Evolutionary conservation across 2,888 invertebrate genomes (phyloP), one percentile per base, ranked within the genome.

Genomic region (Malachius bipustulatus): DNA sequence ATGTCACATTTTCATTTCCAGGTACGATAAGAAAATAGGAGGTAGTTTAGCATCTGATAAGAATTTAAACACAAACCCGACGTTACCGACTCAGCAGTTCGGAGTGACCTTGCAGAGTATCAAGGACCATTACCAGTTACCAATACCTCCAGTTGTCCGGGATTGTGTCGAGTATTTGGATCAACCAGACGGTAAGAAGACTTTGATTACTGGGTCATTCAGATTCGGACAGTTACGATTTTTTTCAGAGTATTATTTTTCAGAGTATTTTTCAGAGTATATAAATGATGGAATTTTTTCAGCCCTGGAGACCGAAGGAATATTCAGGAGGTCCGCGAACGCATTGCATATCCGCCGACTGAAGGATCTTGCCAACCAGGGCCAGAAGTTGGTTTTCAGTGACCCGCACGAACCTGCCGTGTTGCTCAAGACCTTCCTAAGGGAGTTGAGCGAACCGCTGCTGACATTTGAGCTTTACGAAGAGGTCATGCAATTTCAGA

Each of bases 321-420:
- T 98, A 52, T 98, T 98, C 63, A 74, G 98, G 47, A 76, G 97
- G 47, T 93, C 91, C 1, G 89, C 91, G 0, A 89, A 83, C 58
- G 80, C 83, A 40, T 62, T 74, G 1, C 75, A 82, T 46, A 78
- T 98, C 27, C 87, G 82, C 57, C 79, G 84, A 47, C 71, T 91
- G 11, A 91, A 94, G 57, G 71, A 75, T 36, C 73, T 75, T 28
- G 88, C 91, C 51, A 93, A 98, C 65, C 72, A 73, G 43, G 96
- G 96, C n/a, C 73, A 84, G 60, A 63, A 70, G 41, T 70, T 91
- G 40, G 67, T 80, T 54, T 87, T 90, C 67, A 65, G 75, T 48
- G 83, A 88, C 63, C 82, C 88, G 1, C 93, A 97, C 60, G 79
- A 87, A 48, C 89, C 97, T 9, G 94, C 97, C 2, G 96, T 93